Percentiles rank a stretch among this genome's conserved stretches.
These are phyloP conservation scores for Oncorhynchus nerka DNA, from an alignment of 2,113 vertebrate genomes.

Conservation along the genomic window DNA sequence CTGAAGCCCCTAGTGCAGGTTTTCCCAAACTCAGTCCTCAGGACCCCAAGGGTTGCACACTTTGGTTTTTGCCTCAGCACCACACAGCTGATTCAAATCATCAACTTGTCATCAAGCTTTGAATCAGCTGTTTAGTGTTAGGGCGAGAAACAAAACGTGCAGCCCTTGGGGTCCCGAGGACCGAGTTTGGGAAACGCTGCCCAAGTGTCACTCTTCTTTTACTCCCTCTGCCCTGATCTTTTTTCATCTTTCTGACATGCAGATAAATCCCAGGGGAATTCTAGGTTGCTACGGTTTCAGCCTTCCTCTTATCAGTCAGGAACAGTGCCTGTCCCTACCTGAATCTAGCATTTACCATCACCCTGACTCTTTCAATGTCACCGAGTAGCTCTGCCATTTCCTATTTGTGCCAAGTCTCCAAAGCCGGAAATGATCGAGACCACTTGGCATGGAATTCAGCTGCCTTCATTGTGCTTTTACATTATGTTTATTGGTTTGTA, in stretches of 20 bases:
- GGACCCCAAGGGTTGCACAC: too few relatives aligned
- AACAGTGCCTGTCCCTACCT: conserved; percentile 56
- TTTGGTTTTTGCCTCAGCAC: too few relatives aligned
- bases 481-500: neutral
- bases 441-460: conserved; percentile 4
- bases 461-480: neutral
- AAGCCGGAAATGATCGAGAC: conserved; percentile 57
- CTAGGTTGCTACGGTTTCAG: conserved; percentile 38
- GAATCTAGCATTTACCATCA: conserved; percentile 61
- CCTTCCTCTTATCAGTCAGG: conserved; percentile 64
- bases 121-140: too few relatives aligned
- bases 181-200: too few relatives aligned
- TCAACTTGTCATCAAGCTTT: too few relatives aligned
- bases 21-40: too few relatives aligned
- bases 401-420: conserved; percentile 55
- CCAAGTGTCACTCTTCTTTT: neutral
- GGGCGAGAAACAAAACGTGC: too few relatives aligned
- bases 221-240: conserved; percentile 15
- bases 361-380: conserved; percentile 41
- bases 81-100: too few relatives aligned
- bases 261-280: conserved; percentile 51
- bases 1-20: neutral
- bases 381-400: conserved; percentile 59
- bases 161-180: too few relatives aligned
- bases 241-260: conserved; percentile 51